A percentile compares a stretch with the other conserved stretches of the same genome.
These are phyloP conservation scores for Zosterops lateralis DNA, from an alignment of 2,113 vertebrate genomes.

Conservation along the genomic window DNA sequence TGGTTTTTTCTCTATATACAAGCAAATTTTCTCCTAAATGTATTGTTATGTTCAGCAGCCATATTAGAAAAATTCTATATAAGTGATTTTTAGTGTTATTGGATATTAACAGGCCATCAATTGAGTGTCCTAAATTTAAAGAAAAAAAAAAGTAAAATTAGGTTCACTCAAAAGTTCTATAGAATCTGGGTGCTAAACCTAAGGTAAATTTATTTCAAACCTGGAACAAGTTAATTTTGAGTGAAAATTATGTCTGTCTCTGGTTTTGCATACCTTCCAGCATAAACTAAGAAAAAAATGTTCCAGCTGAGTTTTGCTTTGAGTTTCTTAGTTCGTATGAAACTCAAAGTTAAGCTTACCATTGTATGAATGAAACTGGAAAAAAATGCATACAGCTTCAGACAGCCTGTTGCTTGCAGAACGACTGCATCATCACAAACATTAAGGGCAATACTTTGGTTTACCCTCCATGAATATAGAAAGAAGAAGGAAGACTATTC, in stretches of 20 bases:
- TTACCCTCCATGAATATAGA: background rate
- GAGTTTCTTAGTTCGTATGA: slow-evolving; percentile 30
- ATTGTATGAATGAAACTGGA: slow-evolving; percentile 26
- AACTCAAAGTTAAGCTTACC: slow-evolving; percentile 39
- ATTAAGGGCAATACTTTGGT: background rate
- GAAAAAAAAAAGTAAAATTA: background rate
- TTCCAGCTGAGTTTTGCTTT: slow-evolving; percentile 50
- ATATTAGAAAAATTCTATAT: background rate
- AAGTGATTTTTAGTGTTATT: background rate
- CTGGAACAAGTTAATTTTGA: slow-evolving; percentile 5
- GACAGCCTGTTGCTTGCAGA: background rate
- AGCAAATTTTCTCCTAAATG: background rate
- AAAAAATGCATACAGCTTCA: slow-evolving; percentile 3
- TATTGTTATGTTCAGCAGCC: background rate
- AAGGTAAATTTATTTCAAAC: slow-evolving; percentile 18
- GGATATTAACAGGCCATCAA: background rate
- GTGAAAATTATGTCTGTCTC: slow-evolving; percentile 32
- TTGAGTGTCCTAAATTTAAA: background rate
- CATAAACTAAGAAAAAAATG: slow-evolving; percentile 13
- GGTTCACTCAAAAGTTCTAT: background rate
- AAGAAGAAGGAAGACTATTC: background rate
- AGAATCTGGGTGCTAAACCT: background rate
- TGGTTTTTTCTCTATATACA: background rate
- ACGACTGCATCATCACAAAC: background rate
- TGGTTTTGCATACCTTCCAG: slow-evolving; percentile 45